Percentiles rank a stretch among this genome's conserved stretches.
phyloP scores from a whole-genome alignment of 2,113 vertebrate species.

The Coturnix japonica region DNA sequence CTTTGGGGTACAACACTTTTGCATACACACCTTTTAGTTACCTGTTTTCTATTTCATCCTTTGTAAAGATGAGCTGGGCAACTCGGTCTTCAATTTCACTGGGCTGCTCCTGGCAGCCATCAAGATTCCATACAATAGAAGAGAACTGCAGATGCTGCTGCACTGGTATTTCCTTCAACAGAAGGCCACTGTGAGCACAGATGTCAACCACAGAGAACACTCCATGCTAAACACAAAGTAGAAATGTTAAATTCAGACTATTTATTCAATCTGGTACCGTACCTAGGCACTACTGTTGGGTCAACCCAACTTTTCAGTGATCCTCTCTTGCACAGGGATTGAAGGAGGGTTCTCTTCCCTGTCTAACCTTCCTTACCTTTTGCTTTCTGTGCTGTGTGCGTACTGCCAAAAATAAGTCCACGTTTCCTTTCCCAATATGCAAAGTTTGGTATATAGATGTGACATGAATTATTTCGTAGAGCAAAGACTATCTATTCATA shows the following conservation, averaged over 20 bases:
- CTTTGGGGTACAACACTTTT: neutral
- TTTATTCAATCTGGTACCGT: neutral
- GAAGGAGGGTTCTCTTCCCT: neutral
- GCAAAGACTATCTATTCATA: slow-evolving; percentile 8
- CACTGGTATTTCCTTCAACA: neutral
- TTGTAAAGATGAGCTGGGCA: neutral
- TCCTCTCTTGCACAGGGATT: neutral
- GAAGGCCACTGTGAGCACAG: neutral
- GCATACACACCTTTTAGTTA: neutral
- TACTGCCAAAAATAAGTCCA: slow-evolving; percentile 41
- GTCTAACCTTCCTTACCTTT: neutral
- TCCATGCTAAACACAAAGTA: neutral
- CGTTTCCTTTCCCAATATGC: slow-evolving; percentile 48
- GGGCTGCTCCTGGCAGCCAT: neutral
- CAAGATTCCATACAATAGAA: neutral
- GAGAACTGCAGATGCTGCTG: neutral
- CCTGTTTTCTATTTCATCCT: neutral
- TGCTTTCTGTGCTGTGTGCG: neutral
- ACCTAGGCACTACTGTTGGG: neutral
- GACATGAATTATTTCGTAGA: slow-evolving; percentile 32
- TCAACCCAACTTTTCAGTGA: neutral
- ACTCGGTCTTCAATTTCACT: neutral
- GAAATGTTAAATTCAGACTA: neutral
- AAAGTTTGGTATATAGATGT: slow-evolving; percentile 25
- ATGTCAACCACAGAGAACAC: neutral